A percentile compares a stretch with the other conserved stretches of the same genome.
Conservation (phyloP, 64 coral and sea anemone species). For the Montipora sp. region DNA sequence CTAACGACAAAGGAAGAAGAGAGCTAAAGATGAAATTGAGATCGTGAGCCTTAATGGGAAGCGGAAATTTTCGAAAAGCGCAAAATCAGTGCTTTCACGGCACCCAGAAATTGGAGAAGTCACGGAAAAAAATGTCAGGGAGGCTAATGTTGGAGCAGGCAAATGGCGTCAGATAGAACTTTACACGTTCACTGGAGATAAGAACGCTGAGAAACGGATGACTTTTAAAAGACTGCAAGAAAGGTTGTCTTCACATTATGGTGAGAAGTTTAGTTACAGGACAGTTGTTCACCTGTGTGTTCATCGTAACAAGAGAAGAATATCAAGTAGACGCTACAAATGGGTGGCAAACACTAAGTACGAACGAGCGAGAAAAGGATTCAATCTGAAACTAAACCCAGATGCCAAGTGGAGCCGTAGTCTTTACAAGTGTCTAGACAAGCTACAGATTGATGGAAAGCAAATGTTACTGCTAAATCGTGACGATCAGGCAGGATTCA, state of each 20-base stretch:
- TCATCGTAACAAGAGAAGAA: conserved; percentile 29
- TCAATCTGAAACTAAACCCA: conserved; percentile 53
- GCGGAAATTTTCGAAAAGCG: not conserved
- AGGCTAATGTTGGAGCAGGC: conserved; percentile 47
- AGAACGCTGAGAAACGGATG: conserved; percentile 53
- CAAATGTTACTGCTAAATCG: conserved; percentile 54
- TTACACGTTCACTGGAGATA: conserved; percentile 71
- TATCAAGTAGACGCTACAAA: conserved; percentile 70
- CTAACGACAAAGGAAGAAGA: conserved; percentile 19
- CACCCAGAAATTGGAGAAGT: conserved; percentile 57
- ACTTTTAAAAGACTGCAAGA: conserved; percentile 54
- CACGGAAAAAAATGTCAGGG: conserved; percentile 41
- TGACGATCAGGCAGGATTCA: conserved; percentile 64
- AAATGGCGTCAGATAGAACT: conserved; percentile 57
- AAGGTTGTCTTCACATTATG: conserved; percentile 33
- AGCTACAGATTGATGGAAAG: conserved; percentile 65
- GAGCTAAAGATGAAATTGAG: conserved; percentile 58
- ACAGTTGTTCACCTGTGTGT: conserved; percentile 68
- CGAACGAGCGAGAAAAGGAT: conserved; percentile 38
- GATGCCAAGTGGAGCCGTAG: conserved; percentile 65
- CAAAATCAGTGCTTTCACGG: not conserved
- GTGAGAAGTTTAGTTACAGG: conserved; percentile 43
- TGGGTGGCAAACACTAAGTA: conserved; percentile 58
- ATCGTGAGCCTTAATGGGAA: conserved; percentile 1
- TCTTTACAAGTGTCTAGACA: conserved; percentile 40